Base-by-base conservation (phyloP, 2,888 invertebrate species). In the Tridacna gigas region DNA sequence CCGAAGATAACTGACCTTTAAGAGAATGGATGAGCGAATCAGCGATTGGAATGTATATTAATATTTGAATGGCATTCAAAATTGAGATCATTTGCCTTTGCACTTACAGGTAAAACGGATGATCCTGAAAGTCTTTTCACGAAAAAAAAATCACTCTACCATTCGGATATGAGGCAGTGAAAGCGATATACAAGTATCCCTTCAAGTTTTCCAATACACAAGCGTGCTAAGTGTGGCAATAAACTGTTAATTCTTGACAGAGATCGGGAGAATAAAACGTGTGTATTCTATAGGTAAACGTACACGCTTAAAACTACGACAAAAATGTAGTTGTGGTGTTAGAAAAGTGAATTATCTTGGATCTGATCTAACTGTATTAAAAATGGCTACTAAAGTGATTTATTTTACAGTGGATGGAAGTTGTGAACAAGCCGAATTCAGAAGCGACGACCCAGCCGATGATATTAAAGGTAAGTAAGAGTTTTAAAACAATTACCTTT, bases 311-410 rank as follows among this genome's bases (percentile, higher is more conserved):
- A 48, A 22, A 51, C 9, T 47, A 51, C 18, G 25, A 48, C 18
- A 22, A 71, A 71, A 71, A 71, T 48, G 71, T 71, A 51, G 20
- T 56, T 56, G 56, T 56, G 28, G 0, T 67, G 9, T 28, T 9
- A 45, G 47, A 71, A 69, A 69, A 22, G 71, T 71, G 47, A 71
- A 71, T 71, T 47, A 71, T 7, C 9, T 13, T 25, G 20, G 18
- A 71, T 45, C 20, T n/a, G 45, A 11, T 71, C 22, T 20, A 47
- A 71, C 47, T 37, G 45, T 71, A 47, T 76, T 84, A 79, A 69
- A 75, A 75, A 94, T 94, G 94, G 91, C 93, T 74, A 92, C 94
- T 22, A 94, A 94, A 89, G 91, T 93, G 77, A 89, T 94, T 65
- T 93, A 94, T 89, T 94, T 94, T 85, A 88, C 90, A 51, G 91